These are phyloP conservation scores for Malurus cyaneus DNA, from an alignment of 2,113 vertebrate species.

Conservation along the genomic window DNA sequence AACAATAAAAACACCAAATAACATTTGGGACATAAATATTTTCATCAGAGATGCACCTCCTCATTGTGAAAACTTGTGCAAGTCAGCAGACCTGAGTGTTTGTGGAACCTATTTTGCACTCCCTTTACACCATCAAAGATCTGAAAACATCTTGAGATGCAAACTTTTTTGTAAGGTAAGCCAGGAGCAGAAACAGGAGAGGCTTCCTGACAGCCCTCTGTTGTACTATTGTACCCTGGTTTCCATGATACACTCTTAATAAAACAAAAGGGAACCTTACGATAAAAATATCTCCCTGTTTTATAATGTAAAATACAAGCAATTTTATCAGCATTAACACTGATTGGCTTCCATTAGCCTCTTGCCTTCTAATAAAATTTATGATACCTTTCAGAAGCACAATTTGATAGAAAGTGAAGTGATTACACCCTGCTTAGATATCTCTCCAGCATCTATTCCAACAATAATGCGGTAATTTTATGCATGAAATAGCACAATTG, in stretches of 20 bases:
- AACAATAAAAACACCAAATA: conserved; percentile 71
- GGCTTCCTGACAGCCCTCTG: background rate
- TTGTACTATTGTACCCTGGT: conserved; percentile 36
- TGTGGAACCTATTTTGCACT: conserved; percentile 16
- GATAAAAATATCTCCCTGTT: conserved; percentile 74
- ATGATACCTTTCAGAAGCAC: conserved; percentile 83
- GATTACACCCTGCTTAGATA: conserved; percentile 85
- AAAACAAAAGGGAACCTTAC: conserved; percentile 71
- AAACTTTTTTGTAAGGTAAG: background rate
- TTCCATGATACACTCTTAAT: conserved; percentile 67
- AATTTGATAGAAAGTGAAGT: conserved; percentile 85
- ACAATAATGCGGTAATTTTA: conserved; percentile 87
- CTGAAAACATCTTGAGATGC: background rate
- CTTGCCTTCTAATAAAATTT: conserved; percentile 86
- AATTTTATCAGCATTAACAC: conserved; percentile 84
- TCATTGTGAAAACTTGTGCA: conserved; percentile 34
- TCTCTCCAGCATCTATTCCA: conserved; percentile 80
- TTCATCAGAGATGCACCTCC: conserved; percentile 65
- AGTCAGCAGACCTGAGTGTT: background rate
- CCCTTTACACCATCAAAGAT: background rate
- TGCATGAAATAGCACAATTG: conserved; percentile 86
- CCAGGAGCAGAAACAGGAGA: background rate
- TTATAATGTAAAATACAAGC: conserved; percentile 80
- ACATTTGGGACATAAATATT: conserved; percentile 72
- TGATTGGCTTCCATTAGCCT: conserved; percentile 85